These are phyloP conservation scores for Leptodactylus fuscus DNA, from an alignment of 2,113 vertebrate species.

Conservation along the genomic window DNA sequence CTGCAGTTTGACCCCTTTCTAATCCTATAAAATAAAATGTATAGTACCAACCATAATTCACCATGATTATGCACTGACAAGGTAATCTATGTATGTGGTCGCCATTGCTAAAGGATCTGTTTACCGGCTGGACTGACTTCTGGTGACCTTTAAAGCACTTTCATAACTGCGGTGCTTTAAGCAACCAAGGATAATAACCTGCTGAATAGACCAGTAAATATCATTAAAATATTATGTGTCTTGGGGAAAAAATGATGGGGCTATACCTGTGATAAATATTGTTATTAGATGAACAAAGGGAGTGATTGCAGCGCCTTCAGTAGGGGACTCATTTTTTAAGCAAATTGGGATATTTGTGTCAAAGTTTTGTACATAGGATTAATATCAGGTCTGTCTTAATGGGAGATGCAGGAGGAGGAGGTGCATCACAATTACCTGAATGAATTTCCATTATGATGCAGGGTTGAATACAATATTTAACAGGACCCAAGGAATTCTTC, in stretches of 20 bases:
- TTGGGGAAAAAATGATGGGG: not conserved
- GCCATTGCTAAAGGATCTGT: not conserved
- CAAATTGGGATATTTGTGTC: conserved; percentile 53
- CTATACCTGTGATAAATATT: conserved; percentile 28
- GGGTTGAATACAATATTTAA: conserved; percentile 12
- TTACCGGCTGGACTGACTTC: not conserved
- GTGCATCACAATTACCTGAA: conserved; percentile 56
- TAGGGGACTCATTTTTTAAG: conserved; percentile 50
- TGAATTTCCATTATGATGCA: conserved; percentile 29
- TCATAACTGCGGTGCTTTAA: not conserved
- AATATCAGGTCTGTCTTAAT: conserved; percentile 49
- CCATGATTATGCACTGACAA: not conserved
- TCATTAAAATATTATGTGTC: not conserved
- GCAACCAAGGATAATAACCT: not conserved
- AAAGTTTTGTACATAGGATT: conserved; percentile 30
- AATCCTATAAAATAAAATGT: too few relatives aligned
- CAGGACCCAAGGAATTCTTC: conserved; percentile 1
- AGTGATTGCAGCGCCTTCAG: conserved; percentile 22
- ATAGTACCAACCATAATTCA: not conserved
- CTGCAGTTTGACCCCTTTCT: too few relatives aligned
- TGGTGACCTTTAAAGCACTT: not conserved
- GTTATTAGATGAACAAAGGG: conserved; percentile 46
- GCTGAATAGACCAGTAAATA: not conserved
- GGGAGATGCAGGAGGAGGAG: conserved; percentile 5
- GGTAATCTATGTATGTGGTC: not conserved